These are phyloP conservation scores for Andricus grossulariae DNA, from an alignment of 1,140 invertebrate genomes.

Conservation along the genomic window DNA sequence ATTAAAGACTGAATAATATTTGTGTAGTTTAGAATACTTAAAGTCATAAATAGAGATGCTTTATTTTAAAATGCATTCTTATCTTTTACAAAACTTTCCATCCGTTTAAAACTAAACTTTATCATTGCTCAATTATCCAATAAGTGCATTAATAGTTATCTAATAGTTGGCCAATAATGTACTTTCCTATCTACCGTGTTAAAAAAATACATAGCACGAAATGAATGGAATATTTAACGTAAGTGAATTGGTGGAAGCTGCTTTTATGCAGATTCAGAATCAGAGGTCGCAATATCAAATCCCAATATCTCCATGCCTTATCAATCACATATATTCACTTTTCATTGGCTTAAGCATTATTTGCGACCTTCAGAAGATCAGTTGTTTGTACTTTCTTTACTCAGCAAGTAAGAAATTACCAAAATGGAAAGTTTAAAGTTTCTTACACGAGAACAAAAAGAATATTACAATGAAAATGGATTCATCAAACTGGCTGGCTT, in stretches of 20 bases:
- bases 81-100: too few species aligned
- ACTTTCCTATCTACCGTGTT: not conserved
- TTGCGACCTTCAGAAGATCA: too few species aligned
- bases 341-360: too few species aligned
- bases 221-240: not conserved
- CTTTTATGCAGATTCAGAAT: constrained; percentile 28
- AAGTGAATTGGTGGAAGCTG: constrained; percentile 12
- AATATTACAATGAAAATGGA: constrained; percentile 76
- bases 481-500: constrained; percentile 74
- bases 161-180: not conserved
- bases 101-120: too few species aligned
- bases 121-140: too few species aligned
- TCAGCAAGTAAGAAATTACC: not conserved
- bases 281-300: constrained; percentile 42
- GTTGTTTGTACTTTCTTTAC: too few species aligned
- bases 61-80: too few species aligned
- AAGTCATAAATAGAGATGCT: too few species aligned
- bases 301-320: constrained; percentile 43
- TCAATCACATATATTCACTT: not conserved
- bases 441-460: constrained; percentile 71
- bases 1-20: too few species aligned
- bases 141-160: too few species aligned
- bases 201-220: too few species aligned
- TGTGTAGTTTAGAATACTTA: too few species aligned
- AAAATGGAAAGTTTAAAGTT: constrained; percentile 64